These are phyloP conservation scores for Gallirallus australis DNA, from an alignment of 2,797 vertebrate species.

Conservation along the genomic window DNA sequence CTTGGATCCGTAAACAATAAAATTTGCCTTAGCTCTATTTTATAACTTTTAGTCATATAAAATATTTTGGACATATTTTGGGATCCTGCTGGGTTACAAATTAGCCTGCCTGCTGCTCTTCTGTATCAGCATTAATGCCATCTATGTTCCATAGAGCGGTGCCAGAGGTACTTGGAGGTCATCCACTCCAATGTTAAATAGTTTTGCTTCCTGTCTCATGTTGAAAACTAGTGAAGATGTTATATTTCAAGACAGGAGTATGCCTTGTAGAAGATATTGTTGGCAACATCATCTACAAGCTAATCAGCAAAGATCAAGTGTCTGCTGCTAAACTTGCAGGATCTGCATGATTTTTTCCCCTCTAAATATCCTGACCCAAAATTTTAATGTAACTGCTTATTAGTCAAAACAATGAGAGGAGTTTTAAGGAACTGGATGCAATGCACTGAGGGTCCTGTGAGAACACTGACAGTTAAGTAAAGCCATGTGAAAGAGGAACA, in stretches of 20 bases:
- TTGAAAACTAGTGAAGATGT: not conserved
- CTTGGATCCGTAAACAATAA: constrained; percentile 43
- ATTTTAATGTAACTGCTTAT: not conserved
- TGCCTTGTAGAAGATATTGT: not conserved
- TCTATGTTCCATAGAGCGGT: not conserved
- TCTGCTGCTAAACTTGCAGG: constrained; percentile 38
- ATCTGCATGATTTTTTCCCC: not conserved
- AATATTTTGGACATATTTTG: constrained; percentile 5
- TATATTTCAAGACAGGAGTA: not conserved
- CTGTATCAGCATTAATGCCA: not conserved
- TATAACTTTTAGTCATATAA: constrained; percentile 30
- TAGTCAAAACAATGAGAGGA: constrained; percentile 45
- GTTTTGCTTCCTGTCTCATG: not conserved
- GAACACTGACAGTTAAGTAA: not conserved
- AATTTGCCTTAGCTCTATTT: constrained; percentile 21
- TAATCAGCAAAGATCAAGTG: constrained; percentile 24
- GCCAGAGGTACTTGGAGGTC: constrained; percentile 35
- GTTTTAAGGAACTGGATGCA: not conserved
- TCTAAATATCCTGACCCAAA: not conserved
- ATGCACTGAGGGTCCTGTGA: not conserved
- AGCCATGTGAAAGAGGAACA: not conserved
- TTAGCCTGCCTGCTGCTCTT: not conserved
- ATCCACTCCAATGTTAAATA: not conserved
- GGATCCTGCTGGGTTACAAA: not conserved
- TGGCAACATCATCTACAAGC: not conserved